Conservation (phyloP, 2,797 vertebrate genomes). For the Cuniculus paca region DNA sequence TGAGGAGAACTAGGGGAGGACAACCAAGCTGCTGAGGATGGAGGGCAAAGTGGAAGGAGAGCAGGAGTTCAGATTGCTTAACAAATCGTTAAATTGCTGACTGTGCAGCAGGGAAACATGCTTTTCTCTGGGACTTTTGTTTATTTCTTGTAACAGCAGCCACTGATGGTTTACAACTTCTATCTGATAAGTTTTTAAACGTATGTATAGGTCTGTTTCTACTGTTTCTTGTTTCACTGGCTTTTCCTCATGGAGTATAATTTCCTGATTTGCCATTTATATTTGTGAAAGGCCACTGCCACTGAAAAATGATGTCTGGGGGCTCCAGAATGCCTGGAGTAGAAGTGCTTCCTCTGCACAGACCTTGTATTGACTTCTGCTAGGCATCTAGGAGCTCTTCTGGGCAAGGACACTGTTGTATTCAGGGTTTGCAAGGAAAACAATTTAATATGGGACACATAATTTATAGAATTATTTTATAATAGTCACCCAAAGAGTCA, state of each 20-base stretch:
- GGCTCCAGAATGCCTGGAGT: neutral
- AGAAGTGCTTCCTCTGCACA: neutral
- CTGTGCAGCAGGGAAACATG: neutral
- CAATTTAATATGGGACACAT: no score
- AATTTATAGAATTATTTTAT: no score
- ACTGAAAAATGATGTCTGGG: neutral
- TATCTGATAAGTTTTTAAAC: neutral
- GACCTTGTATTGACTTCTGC: neutral
- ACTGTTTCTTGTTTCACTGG: neutral
- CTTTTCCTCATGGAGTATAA: neutral
- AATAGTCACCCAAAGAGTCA: no score
- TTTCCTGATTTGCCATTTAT: neutral
- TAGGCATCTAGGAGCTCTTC: neutral
- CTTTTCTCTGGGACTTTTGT: neutral
- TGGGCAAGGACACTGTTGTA: neutral
- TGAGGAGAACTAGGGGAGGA: neutral
- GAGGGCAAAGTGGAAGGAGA: neutral
- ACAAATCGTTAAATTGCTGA: neutral
- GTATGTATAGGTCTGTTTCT: neutral
- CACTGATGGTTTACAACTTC: neutral
- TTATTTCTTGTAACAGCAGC: slow-evolving; percentile 9
- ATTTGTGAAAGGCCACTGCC: neutral
- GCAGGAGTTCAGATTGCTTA: neutral
- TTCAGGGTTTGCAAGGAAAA: no score
- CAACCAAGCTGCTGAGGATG: neutral